Evolutionary conservation across 2,888 invertebrate species (phyloP).

Genomic region (Sinohyriopsis cumingii): DNA sequence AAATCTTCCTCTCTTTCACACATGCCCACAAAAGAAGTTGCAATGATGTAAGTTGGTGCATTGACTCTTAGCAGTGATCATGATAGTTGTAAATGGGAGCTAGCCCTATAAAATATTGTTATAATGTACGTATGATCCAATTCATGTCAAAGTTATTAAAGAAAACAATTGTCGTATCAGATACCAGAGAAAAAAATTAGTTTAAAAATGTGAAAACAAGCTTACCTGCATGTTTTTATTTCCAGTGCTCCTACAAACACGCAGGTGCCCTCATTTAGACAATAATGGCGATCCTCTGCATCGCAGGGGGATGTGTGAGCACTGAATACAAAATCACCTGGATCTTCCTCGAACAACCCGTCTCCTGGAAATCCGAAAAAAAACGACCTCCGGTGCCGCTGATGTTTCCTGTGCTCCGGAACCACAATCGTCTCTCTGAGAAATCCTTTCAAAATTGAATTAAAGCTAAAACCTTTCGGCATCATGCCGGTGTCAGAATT

Average conservation of each 20-base stretch:
- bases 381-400: conserved; percentile 23
- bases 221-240: conserved; percentile 63
- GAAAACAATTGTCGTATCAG: too few relatives aligned
- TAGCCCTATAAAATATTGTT: too few relatives aligned
- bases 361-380: conserved; percentile 23
- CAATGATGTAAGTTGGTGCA: too few relatives aligned
- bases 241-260: conserved; percentile 56
- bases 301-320: conserved; percentile 54
- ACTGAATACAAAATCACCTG: conserved; percentile 39
- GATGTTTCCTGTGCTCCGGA: conserved; percentile 21
- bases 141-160: too few relatives aligned
- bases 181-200: too few relatives aligned
- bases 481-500: neutral
- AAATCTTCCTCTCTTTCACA: too few relatives aligned
- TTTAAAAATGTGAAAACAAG: neutral
- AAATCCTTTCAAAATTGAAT: neutral
- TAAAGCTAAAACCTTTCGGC: neutral
- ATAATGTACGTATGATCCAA: too few relatives aligned
- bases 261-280: conserved; percentile 58
- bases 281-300: conserved; percentile 50
- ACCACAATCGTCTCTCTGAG: conserved; percentile 8
- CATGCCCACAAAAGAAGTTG: too few relatives aligned
- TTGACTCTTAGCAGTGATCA: too few relatives aligned
- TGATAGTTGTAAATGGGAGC: too few relatives aligned
- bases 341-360: conserved; percentile 15